phyloP scores from a whole-genome alignment of 2,797 vertebrate genomes.

The Takifugu ocellatus region DNA sequence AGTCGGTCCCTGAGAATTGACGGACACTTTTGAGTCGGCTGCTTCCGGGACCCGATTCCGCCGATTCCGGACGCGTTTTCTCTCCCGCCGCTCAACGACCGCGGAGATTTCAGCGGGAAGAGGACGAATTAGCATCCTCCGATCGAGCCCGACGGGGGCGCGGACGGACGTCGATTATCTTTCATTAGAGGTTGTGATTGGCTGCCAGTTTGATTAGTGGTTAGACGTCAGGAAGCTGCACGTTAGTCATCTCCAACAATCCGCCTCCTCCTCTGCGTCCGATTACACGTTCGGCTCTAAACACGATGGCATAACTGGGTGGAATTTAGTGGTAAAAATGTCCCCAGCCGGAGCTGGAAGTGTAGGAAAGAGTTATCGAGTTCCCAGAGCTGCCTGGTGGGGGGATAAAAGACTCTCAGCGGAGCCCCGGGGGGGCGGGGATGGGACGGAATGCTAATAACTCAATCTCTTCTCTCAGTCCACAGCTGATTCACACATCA shows the following conservation, averaged over 20 bases:
- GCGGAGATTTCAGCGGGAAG: constrained; percentile 2
- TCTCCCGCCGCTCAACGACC: constrained; percentile 12
- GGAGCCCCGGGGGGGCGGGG: constrained; percentile 4
- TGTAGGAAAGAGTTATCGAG: constrained; percentile 7
- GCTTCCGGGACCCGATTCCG: constrained; percentile 13
- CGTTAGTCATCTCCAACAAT: constrained; percentile 13
- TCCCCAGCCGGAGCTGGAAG: neutral
- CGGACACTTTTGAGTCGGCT: constrained; percentile 13
- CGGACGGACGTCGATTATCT: constrained; percentile 11
- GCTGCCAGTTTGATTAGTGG: constrained; percentile 21
- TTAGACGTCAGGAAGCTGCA: constrained; percentile 23
- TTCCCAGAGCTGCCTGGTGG: constrained; percentile 9
- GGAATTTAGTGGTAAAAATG: neutral
- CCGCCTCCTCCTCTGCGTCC: constrained; percentile 1
- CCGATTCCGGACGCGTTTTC: constrained; percentile 21
- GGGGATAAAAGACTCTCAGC: constrained; percentile 28
- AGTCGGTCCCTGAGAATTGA: constrained; percentile 77
- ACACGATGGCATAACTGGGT: neutral
- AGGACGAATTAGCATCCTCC: constrained; percentile 15
- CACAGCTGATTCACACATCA: constrained; percentile 28
- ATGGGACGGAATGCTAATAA: constrained; percentile 28
- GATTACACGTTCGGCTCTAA: too few species aligned
- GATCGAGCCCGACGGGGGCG: too few species aligned
- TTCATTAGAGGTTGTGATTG: constrained; percentile 17
- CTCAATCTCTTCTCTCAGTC: constrained; percentile 37